phyloP scores from a whole-genome alignment of 37 sponge, comb jelly and placozoan species.

The Mnemiopsis leidyi region DNA sequence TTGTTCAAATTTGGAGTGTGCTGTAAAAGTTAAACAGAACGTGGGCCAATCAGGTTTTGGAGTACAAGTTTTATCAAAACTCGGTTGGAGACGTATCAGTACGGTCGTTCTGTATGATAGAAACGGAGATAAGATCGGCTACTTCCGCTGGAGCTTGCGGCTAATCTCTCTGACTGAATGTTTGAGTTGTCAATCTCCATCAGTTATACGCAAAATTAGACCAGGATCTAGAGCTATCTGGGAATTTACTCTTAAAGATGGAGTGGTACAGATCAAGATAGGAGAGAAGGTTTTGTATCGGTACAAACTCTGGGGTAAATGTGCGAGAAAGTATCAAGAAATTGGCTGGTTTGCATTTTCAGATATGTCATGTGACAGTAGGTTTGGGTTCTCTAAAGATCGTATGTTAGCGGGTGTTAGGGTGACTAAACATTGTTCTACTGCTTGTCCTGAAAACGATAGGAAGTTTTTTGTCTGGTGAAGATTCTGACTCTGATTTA shows the following conservation, averaged over 20 bases:
- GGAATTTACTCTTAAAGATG: background rate
- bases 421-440: no score
- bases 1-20: background rate
- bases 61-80: background rate
- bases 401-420: no score
- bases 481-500: no score
- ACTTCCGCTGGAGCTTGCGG: background rate
- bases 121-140: background rate
- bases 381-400: no score
- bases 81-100: background rate
- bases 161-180: background rate
- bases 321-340: background rate
- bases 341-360: background rate
- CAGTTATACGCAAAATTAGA: background rate
- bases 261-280: background rate
- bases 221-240: background rate
- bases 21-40: background rate
- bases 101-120: background rate
- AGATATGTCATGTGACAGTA: background rate
- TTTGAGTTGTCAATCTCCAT: background rate
- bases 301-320: background rate
- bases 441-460: no score
- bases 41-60: background rate
- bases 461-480: no score
- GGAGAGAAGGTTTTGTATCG: background rate